phyloP scores from a whole-genome alignment of 2,888 invertebrate species.

The Drosophila subsilvestris region DNA sequence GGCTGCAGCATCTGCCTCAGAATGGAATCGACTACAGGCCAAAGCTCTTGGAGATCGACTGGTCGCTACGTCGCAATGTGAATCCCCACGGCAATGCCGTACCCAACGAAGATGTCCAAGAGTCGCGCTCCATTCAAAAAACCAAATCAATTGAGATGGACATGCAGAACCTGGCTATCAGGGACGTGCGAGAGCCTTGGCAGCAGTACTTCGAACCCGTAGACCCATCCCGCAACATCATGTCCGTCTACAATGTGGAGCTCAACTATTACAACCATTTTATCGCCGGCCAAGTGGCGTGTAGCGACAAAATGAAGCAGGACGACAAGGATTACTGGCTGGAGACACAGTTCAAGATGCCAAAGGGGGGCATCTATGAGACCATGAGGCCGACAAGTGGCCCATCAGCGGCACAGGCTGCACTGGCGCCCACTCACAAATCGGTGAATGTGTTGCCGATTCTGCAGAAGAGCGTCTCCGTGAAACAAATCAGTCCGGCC shows the following conservation, averaged over 20 bases:
- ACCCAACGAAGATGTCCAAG: conserved; percentile 55
- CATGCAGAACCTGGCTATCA: conserved; percentile 41
- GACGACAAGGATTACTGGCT: conserved; percentile 60
- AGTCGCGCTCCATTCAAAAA: conserved; percentile 68
- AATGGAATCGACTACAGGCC: conserved; percentile 67
- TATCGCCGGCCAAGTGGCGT: conserved; percentile 78
- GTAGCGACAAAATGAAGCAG: conserved; percentile 54
- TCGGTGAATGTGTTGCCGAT: conserved; percentile 60
- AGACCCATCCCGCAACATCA: conserved; percentile 87
- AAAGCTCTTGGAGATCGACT: conserved; percentile 75
- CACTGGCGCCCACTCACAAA: neutral
- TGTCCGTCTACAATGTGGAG: conserved; percentile 87
- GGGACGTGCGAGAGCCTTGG: conserved; percentile 69
- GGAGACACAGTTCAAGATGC: conserved; percentile 67
- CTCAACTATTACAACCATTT: conserved; percentile 89
- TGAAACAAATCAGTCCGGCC: conserved; percentile 58
- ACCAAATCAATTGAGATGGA: conserved; percentile 51
- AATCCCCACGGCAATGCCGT: conserved; percentile 69
- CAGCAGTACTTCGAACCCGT: conserved; percentile 86
- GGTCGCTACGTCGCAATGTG: conserved; percentile 73
- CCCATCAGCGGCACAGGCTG: conserved; percentile 14
- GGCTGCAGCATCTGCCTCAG: conserved; percentile 51
- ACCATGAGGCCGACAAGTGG: neutral
- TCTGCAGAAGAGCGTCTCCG: conserved; percentile 58
- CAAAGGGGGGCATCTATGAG: conserved; percentile 47